phyloP scores from a whole-genome alignment of 23 tunicate genomes.

The Styela plicata region DNA sequence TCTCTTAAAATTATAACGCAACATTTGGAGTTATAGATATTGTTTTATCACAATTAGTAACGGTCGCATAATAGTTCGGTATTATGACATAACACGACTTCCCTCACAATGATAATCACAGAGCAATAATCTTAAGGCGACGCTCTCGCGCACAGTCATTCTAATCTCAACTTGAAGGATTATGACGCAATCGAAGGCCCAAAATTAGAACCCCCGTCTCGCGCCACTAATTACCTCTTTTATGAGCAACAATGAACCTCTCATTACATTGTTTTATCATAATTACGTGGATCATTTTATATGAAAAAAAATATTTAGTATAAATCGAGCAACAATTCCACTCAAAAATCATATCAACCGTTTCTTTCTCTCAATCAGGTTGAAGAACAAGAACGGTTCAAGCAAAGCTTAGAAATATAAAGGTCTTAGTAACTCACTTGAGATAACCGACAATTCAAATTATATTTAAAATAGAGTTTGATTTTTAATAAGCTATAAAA shows the following conservation, averaged over 20 bases:
- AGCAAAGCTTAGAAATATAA: no score
- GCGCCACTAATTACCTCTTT: neutral
- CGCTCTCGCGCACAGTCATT: neutral
- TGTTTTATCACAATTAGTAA: no score
- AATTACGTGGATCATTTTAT: neutral
- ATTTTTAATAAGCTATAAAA: no score
- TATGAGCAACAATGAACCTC: neutral
- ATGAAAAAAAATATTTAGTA: neutral
- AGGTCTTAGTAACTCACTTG: no score
- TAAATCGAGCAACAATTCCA: neutral
- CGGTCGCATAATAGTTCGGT: neutral
- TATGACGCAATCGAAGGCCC: neutral
- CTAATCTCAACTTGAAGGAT: neutral
- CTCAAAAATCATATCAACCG: neutral
- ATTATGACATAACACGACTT: neutral
- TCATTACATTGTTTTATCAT: neutral
- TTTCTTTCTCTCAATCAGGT: neutral
- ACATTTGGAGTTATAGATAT: no score
- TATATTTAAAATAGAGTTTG: no score
- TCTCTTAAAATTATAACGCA: no score
- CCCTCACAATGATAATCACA: no score
- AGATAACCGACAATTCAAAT: no score
- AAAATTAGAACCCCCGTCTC: neutral
- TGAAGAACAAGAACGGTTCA: neutral
- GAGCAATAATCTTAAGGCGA: neutral